Evolutionary conservation across 2,113 vertebrate species (phyloP).

Genomic region (Microcebus tavaratra): DNA sequence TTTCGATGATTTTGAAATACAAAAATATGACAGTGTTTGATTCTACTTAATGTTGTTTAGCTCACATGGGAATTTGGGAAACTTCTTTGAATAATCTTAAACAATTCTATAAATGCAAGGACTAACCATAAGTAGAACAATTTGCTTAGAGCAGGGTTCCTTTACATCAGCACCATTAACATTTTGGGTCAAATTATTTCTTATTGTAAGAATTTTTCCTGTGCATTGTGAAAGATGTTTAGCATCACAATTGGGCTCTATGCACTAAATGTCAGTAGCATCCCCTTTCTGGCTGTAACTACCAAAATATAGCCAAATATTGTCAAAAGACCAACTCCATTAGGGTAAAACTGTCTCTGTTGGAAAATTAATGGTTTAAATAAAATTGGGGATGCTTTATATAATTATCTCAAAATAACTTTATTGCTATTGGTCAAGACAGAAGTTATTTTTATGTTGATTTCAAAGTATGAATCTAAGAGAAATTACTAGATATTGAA

Average conservation of each 20-base stretch:
- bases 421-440: neutral
- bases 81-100: neutral
- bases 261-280: neutral
- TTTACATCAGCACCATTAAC: neutral
- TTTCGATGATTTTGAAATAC: neutral
- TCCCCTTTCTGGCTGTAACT: neutral
- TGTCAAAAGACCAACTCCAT: neutral
- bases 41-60: neutral
- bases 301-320: neutral
- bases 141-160: neutral
- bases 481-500: neutral
- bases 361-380: neutral
- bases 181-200: neutral
- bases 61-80: neutral
- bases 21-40: neutral
- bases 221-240: neutral
- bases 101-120: neutral
- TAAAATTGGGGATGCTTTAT: neutral
- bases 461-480: neutral
- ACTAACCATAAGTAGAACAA: neutral
- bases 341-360: neutral
- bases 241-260: neutral
- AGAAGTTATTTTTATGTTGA: neutral
- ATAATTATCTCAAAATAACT: neutral
- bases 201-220: neutral